Conservation (phyloP, 2,113 vertebrate species). For the Brienomyrus longianalis region DNA sequence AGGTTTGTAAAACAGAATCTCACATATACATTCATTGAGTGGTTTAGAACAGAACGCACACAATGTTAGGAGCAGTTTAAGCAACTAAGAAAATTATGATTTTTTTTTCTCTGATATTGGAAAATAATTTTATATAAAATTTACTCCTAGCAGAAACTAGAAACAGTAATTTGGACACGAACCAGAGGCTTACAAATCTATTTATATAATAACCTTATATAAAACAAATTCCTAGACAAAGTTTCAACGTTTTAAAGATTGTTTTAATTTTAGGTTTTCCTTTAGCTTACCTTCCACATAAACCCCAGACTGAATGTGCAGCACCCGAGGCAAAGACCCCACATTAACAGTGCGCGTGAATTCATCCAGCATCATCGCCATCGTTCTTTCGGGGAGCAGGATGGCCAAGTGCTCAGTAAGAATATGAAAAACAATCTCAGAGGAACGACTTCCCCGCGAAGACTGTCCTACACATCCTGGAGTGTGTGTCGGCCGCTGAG, state of each 20-base stretch:
- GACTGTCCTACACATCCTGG: not conserved
- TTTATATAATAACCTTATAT: not conserved
- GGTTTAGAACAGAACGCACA: not conserved
- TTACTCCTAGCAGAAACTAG: not conserved
- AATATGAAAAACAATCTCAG: not conserved
- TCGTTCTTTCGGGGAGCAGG: slow-evolving; percentile 27
- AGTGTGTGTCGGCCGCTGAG: not conserved
- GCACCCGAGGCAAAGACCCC: slow-evolving; percentile 66
- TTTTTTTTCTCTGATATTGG: not conserved
- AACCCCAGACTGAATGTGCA: slow-evolving; percentile 76
- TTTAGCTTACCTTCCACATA: slow-evolving; percentile 69
- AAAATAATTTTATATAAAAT: not conserved
- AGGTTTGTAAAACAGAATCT: not conserved
- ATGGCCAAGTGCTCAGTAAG: not conserved
- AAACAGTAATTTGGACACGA: not conserved
- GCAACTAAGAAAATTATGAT: not conserved
- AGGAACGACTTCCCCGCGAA: not conserved
- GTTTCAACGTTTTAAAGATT: not conserved
- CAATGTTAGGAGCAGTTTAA: not conserved
- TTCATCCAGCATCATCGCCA: slow-evolving; percentile 64
- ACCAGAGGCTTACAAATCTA: not conserved
- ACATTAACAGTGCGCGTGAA: slow-evolving; percentile 66
- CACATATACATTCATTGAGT: too few relatives aligned
- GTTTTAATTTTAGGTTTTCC: not conserved
- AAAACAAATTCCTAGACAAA: not conserved